Conservation (phyloP, 2,888 invertebrate species). For the Erannis defoliaria region DNA sequence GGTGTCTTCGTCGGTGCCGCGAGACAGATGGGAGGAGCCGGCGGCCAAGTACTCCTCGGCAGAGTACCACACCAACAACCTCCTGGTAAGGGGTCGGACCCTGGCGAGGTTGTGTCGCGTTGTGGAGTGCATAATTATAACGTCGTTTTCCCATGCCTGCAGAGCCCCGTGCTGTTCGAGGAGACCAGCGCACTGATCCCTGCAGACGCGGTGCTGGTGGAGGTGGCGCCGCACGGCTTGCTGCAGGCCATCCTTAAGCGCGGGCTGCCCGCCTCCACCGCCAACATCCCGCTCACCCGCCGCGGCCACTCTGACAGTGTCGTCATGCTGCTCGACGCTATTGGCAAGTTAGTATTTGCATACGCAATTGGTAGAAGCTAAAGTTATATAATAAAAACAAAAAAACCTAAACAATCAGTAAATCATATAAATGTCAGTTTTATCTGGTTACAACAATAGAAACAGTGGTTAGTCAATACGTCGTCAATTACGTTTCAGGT, state of each 20-base stretch:
- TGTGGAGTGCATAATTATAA: background rate
- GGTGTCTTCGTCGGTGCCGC: conserved; percentile 93
- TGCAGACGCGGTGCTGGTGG: conserved; percentile 91
- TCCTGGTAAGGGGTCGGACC: conserved; percentile 76
- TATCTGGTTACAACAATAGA: too few relatives aligned
- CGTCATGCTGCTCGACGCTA: conserved; percentile 82
- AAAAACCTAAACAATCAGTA: too few relatives aligned
- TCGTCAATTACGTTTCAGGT: conserved; percentile 66
- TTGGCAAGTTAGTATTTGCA: conserved; percentile 68
- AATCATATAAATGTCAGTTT: too few relatives aligned
- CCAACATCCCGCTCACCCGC: conserved; percentile 90
- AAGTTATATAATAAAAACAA: too few relatives aligned
- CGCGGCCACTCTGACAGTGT: conserved; percentile 88
- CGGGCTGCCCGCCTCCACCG: conserved; percentile 87
- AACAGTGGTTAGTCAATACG: background rate
- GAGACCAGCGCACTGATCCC: conserved; percentile 92
- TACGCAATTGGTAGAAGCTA: too few relatives aligned
- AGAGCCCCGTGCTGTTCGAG: conserved; percentile 89
- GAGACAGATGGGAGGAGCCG: conserved; percentile 84
- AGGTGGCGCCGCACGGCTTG: conserved; percentile 95
- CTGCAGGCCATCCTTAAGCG: conserved; percentile 90
- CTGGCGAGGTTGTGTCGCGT: background rate
- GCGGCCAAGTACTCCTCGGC: conserved; percentile 88
- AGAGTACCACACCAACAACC: conserved; percentile 94
- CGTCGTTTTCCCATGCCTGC: background rate